Evolutionary conservation across 2,888 invertebrate species (phyloP), one percentile per base, ranked within the genome.

Genomic region (Xiphydria camelus): DNA sequence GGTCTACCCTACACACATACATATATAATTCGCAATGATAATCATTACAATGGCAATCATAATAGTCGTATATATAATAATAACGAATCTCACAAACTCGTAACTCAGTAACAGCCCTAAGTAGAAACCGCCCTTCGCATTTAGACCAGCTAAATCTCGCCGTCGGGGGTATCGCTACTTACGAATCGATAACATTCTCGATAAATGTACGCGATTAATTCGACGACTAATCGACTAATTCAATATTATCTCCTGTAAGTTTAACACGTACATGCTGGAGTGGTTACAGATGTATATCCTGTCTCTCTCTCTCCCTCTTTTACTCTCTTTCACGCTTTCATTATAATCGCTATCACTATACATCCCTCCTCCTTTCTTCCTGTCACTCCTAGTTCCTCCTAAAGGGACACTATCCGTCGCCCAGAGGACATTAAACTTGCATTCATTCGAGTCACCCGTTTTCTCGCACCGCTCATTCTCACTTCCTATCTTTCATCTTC

Each of bases 121-220:
- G 34, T 34, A 34, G 18, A 34, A 34, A 18, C 7, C 10, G 19
- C 63, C 64, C 58, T 49, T 48, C 53, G 52, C 59, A 61, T 68
- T 68, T 68, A 68, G 68, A 62, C 68, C 68, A 68, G 68, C 68
- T 68, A 68, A 68, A 68, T 65, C 61, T 59, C 62, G 57, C 55
- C 66, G 55, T 62, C 51, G 66, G 64, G 64, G 57, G 42, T 49
- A 49, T 15, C 2, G 5, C 19, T 34, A 18, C 17, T 34, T 18
- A 34, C 34, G n/a, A 4, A 34, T 34, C 34, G 15, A 34, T 18
- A 34, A 34, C 18, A 19, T 18, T 15, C 34, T 29, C 15, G 19
- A 10, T 18, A 34, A 12, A 34, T 4, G 10, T 15, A 14, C 15
- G 15, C 34, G 18, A 15, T 19, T 17, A 15, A 19, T 34, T 34